Evolutionary conservation across 2,888 invertebrate genomes (phyloP).

Genomic region (Drosophila mimica): DNA sequence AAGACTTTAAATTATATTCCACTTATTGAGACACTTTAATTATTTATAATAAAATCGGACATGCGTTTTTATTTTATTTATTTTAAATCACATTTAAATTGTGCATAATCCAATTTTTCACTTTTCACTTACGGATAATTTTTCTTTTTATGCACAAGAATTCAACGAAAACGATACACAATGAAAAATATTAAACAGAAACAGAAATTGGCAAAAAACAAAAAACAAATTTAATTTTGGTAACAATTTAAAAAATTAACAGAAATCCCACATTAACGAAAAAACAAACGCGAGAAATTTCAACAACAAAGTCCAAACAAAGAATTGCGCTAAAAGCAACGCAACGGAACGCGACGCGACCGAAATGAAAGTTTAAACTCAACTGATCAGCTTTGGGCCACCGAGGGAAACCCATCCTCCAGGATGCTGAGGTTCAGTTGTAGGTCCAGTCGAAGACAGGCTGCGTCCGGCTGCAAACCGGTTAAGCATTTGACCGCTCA

Average conservation of each 20-base stretch:
- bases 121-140: slow-evolving; percentile 36
- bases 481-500: slow-evolving; percentile 63
- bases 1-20: neutral
- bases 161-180: slow-evolving; percentile 18
- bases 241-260: slow-evolving; percentile 52
- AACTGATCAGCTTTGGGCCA: slow-evolving; percentile 66
- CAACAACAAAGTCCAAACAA: slow-evolving; percentile 53
- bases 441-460: slow-evolving; percentile 73
- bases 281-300: slow-evolving; percentile 56
- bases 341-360: slow-evolving; percentile 73
- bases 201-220: slow-evolving; percentile 33
- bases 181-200: slow-evolving; percentile 44
- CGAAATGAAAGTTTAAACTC: slow-evolving; percentile 79
- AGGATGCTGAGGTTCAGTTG: slow-evolving; percentile 58
- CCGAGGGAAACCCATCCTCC: slow-evolving; percentile 28
- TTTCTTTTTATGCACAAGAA: neutral
- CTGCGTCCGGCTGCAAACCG: slow-evolving; percentile 66
- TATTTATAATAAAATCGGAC: neutral
- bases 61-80: neutral
- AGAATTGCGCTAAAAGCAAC: slow-evolving; percentile 17
- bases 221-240: slow-evolving; percentile 46
- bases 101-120: neutral
- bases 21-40: neutral
- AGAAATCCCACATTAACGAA: slow-evolving; percentile 73
- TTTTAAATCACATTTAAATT: neutral